phyloP scores from a whole-genome alignment of 2,888 invertebrate species.

The Ophonus ardosiacus region DNA sequence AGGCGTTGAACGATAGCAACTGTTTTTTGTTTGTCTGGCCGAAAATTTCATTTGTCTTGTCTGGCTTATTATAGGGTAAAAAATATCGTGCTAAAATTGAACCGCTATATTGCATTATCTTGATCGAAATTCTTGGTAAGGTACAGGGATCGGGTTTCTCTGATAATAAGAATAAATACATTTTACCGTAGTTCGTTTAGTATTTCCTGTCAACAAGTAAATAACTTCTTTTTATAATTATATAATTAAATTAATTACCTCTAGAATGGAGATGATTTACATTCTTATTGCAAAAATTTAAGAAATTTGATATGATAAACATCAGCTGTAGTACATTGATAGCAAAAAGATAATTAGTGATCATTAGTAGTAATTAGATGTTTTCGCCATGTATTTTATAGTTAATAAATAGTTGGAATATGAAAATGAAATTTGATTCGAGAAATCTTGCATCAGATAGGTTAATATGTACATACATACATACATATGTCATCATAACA shows the following conservation, averaged over 20 bases:
- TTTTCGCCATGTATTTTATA: background rate
- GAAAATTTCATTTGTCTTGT: slow-evolving; percentile 10
- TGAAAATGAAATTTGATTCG: background rate
- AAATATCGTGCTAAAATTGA: slow-evolving; percentile 11
- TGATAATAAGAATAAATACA: slow-evolving; percentile 34
- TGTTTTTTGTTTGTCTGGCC: background rate
- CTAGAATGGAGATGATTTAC: slow-evolving; percentile 23
- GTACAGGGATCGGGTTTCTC: slow-evolving; percentile 23
- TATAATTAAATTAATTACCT: slow-evolving; percentile 47
- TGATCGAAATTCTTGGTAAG: slow-evolving; percentile 26
- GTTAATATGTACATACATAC: background rate
- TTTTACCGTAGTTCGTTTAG: slow-evolving; percentile 42
- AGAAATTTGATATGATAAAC: slow-evolving; percentile 29
- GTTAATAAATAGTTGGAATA: background rate
- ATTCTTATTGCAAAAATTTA: slow-evolving; percentile 37
- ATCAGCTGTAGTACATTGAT: slow-evolving; percentile 13
- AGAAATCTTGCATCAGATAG: background rate
- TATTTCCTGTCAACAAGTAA: slow-evolving; percentile 37
- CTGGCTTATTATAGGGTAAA: slow-evolving; percentile 7
- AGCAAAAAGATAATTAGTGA: background rate
- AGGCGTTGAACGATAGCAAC: slow-evolving; percentile 28
- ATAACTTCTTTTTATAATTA: slow-evolving; percentile 44
- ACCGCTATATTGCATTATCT: slow-evolving; percentile 40
- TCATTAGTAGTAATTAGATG: background rate
- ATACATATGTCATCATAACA: background rate